A percentile compares a stretch with the other conserved stretches of the same genome.
Conservation (phyloP, 1,140 invertebrate genomes). For the Carposina sasakii region DNA sequence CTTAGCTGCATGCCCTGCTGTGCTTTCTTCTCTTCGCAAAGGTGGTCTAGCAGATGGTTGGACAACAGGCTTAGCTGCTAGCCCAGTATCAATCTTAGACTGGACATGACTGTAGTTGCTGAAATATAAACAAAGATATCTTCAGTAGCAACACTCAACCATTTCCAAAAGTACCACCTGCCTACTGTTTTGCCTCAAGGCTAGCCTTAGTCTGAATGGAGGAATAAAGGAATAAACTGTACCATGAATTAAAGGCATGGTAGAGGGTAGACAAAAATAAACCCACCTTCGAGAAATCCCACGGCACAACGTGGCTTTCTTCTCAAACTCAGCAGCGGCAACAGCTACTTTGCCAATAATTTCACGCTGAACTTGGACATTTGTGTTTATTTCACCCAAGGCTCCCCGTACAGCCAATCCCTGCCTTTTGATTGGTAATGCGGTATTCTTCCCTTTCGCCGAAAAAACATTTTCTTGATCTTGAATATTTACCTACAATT, state of each 20-base stretch:
- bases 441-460: conserved; percentile 34
- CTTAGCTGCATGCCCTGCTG: conserved; percentile 41
- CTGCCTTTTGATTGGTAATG: conserved; percentile 40
- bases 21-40: conserved; percentile 59
- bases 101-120: conserved; percentile 64
- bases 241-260: no score
- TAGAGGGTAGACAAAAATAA: conserved; percentile 8
- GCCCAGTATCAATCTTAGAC: conserved; percentile 63
- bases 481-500: conserved; percentile 35
- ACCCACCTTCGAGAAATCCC: conserved; percentile 21
- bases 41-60: conserved; percentile 43
- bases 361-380: conserved; percentile 43
- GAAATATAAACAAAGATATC: no score
- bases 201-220: no score
- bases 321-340: conserved; percentile 46
- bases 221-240: no score
- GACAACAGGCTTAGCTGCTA: conserved; percentile 33
- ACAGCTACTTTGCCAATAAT: conserved; percentile 41
- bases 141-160: no score
- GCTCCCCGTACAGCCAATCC: conserved; percentile 46
- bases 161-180: no score
- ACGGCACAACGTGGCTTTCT: conserved; percentile 36
- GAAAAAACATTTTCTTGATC: conserved; percentile 54
- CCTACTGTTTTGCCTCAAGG: no score
- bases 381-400: conserved; percentile 52